These are phyloP conservation scores for Catamblyrhynchus diadema DNA, from an alignment of 2,797 vertebrate genomes.

Conservation along the genomic window DNA sequence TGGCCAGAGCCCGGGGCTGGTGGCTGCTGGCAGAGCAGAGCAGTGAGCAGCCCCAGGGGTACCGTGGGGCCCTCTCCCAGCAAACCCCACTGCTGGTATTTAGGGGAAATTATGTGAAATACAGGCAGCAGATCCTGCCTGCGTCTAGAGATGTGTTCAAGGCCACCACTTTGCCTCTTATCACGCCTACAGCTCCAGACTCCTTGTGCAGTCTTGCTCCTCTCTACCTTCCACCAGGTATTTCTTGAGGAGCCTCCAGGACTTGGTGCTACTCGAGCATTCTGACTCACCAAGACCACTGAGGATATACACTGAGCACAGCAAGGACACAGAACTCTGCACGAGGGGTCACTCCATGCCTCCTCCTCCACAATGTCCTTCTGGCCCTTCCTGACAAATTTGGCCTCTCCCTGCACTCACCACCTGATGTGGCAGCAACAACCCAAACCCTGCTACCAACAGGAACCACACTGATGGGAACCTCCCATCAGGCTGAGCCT, in stretches of 20 bases:
- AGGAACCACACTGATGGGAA: not conserved
- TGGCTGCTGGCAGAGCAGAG: not conserved
- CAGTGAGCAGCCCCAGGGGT: fast-evolving
- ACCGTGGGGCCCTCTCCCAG: fast-evolving
- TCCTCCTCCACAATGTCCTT: not conserved
- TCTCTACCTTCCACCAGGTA: not conserved
- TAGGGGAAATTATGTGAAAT: not conserved
- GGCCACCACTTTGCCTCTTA: not conserved
- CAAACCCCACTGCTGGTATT: not conserved
- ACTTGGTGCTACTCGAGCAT: not conserved
- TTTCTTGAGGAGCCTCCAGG: not conserved
- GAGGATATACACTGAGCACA: fast-evolving
- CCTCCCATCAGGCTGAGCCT: not conserved
- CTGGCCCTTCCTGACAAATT: fast-evolving
- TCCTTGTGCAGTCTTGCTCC: not conserved
- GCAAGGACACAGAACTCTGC: not conserved
- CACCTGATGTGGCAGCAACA: not conserved
- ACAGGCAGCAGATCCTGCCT: not conserved
- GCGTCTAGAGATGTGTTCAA: not conserved
- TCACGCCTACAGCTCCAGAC: not conserved
- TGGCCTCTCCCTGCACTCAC: not conserved
- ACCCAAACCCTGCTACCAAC: fast-evolving
- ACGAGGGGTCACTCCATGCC: fast-evolving
- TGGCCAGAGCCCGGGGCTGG: not conserved
- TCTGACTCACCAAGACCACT: fast-evolving